These are phyloP conservation scores for Rhagonycha fulva DNA, from an alignment of 2,888 invertebrate species.

Conservation along the genomic window DNA sequence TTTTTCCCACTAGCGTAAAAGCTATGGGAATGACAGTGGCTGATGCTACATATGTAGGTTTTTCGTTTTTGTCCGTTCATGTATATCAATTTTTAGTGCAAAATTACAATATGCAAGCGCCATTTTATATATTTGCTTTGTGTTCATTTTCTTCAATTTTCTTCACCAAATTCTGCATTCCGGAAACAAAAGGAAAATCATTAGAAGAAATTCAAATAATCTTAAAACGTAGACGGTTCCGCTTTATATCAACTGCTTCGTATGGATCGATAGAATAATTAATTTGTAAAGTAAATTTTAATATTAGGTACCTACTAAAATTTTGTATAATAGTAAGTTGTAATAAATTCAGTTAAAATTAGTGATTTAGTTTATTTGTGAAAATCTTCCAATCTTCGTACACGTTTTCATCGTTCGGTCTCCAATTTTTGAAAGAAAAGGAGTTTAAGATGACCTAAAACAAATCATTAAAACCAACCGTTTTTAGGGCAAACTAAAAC, in stretches of 20 bases:
- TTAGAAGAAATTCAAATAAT: conserved; percentile 10
- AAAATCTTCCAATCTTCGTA: background rate
- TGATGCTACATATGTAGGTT: background rate
- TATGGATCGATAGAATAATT: background rate
- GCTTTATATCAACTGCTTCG: background rate
- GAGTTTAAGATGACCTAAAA: background rate
- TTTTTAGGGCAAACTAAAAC: background rate
- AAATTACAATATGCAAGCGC: background rate
- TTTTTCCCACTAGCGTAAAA: background rate
- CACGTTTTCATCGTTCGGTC: background rate
- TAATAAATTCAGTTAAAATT: background rate
- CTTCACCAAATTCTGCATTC: conserved; percentile 3
- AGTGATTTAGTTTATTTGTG: background rate
- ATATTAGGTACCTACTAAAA: too few relatives aligned
- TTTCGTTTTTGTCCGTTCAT: background rate
- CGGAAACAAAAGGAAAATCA: conserved; percentile 9
- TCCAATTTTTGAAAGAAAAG: background rate
- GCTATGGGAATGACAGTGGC: conserved; percentile 4
- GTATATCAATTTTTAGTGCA: background rate
- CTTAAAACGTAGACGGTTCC: background rate
- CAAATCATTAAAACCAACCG: background rate
- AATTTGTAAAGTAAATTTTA: background rate
- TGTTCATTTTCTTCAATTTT: background rate
- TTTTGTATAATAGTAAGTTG: too few relatives aligned
- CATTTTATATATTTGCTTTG: background rate